Conservation (phyloP, 2,797 vertebrate species). For the Cossypha heuglini region DNA sequence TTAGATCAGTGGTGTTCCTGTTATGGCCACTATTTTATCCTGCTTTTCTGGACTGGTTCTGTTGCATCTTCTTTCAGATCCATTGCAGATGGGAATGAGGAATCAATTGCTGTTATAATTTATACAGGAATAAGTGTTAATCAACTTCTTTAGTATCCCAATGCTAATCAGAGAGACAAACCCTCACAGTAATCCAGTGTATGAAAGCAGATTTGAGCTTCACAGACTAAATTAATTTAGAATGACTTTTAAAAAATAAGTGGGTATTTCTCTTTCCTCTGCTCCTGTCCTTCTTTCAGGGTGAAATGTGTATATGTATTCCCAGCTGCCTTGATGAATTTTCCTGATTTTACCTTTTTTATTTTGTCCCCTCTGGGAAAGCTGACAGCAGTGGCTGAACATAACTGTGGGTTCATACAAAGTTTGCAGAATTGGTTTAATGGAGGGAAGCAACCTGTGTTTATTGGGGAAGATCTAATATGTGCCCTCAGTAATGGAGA, state of each 20-base stretch:
- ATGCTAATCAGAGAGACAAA: background rate
- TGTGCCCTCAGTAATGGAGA: background rate
- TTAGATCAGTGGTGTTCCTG: background rate
- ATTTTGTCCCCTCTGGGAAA: background rate
- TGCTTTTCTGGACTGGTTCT: background rate
- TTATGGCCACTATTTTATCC: background rate
- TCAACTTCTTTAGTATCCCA: background rate
- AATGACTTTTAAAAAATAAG: conserved; percentile 4
- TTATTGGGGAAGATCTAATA: background rate
- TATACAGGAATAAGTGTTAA: conserved; percentile 29
- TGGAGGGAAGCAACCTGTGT: background rate
- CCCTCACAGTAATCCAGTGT: background rate
- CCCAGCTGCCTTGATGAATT: background rate
- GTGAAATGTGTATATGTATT: background rate
- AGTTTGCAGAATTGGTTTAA: background rate
- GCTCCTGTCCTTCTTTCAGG: background rate
- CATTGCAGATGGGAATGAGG: background rate
- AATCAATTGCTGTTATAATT: conserved; percentile 14
- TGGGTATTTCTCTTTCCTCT: background rate
- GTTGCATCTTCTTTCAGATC: background rate
- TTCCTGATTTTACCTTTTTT: background rate
- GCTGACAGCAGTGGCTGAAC: background rate
- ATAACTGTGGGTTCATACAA: background rate
- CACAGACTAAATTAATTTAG: conserved; percentile 13
- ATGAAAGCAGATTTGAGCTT: conserved; percentile 3